These are phyloP conservation scores for Camponotus floridanus DNA, from an alignment of 1,140 invertebrate species.

Conservation along the genomic window DNA sequence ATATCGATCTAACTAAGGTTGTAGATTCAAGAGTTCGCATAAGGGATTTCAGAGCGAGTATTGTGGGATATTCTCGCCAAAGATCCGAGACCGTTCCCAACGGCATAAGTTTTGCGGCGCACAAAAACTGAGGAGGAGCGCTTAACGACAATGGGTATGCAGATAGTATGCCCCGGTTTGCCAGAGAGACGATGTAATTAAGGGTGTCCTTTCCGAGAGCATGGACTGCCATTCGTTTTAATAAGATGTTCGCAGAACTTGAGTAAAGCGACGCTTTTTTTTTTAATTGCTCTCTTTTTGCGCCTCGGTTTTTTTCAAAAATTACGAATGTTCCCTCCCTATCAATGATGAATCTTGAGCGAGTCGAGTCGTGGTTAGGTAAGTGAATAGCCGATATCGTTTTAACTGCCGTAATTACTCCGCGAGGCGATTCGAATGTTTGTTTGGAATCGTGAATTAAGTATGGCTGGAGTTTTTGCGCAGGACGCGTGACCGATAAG, in stretches of 20 bases:
- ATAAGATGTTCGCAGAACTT: slow-evolving; percentile 57
- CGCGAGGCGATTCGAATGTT: slow-evolving; percentile 39
- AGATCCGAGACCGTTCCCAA: slow-evolving; percentile 35
- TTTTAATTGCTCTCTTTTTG: neutral
- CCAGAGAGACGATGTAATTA: slow-evolving; percentile 60
- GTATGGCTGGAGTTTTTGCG: slow-evolving; percentile 66
- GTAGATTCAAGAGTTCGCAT: neutral
- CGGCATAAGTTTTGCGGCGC: slow-evolving; percentile 35
- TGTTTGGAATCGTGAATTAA: slow-evolving; percentile 51
- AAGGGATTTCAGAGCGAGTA: slow-evolving; percentile 44
- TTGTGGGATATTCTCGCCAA: slow-evolving; percentile 45
- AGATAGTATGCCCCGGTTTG: slow-evolving; percentile 51
- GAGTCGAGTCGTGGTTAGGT: neutral
- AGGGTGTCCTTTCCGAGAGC: slow-evolving; percentile 52
- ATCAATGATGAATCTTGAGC: slow-evolving; percentile 11
- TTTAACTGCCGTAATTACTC: slow-evolving; percentile 73
- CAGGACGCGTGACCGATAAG: slow-evolving; percentile 58
- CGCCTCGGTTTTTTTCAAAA: slow-evolving; percentile 5
- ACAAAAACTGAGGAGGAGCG: slow-evolving; percentile 51
- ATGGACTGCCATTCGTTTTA: slow-evolving; percentile 56
- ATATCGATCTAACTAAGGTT: slow-evolving; percentile 45
- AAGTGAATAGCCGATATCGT: slow-evolving; percentile 50
- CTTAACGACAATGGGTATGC: slow-evolving; percentile 64
- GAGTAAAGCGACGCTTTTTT: slow-evolving; percentile 20
- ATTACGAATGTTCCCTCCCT: slow-evolving; percentile 27